A percentile compares a stretch with the other conserved stretches of the same genome.
Conservation (phyloP, 2,797 vertebrate species). For the Pantherophis alleghaniensis region DNA sequence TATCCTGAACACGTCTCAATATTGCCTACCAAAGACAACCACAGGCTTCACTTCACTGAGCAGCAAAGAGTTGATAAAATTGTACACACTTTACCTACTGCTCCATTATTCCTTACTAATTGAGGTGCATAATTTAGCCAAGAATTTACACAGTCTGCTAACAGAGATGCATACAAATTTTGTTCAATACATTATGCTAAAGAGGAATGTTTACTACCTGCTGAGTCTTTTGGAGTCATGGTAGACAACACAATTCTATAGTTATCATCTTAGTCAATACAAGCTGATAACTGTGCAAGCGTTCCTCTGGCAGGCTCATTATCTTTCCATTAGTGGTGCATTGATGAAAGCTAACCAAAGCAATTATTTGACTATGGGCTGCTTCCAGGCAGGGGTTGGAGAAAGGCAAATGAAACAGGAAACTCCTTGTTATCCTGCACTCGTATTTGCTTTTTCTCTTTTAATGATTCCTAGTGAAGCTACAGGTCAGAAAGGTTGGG, state of each 20-base stretch:
- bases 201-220: constrained; percentile 55
- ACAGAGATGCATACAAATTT: constrained; percentile 53
- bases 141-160: constrained; percentile 62
- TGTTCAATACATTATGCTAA: constrained; percentile 48
- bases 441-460: neutral
- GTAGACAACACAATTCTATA: constrained; percentile 47
- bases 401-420: neutral
- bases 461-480: neutral
- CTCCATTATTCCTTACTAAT: constrained; percentile 66
- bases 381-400: neutral
- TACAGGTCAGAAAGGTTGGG: neutral
- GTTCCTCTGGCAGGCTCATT: constrained; percentile 32
- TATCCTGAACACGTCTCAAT: constrained; percentile 41
- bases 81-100: constrained; percentile 59
- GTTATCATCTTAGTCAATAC: constrained; percentile 52
- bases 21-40: constrained; percentile 38
- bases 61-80: constrained; percentile 54
- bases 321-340: constrained; percentile 36
- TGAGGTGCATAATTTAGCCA: constrained; percentile 56
- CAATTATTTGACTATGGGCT: neutral
- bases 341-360: constrained; percentile 34
- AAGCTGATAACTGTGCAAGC: neutral
- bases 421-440: neutral
- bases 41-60: constrained; percentile 35
- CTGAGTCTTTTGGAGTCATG: constrained; percentile 52